Evolutionary conservation across 1,140 invertebrate species (phyloP), one percentile per base, ranked within the genome.

Genomic region (Cylas formicarius): DNA sequence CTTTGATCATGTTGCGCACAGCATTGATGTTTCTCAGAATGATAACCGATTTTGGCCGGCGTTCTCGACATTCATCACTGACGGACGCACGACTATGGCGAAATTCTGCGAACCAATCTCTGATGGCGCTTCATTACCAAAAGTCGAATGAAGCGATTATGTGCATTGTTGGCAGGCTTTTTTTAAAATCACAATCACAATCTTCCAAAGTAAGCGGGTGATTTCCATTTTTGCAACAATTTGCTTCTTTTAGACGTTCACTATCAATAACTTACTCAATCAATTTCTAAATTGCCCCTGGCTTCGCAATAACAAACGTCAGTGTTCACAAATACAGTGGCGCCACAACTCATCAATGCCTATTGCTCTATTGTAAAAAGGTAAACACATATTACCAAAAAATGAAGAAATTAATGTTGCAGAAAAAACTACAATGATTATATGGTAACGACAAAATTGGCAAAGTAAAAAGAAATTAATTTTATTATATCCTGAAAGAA

Each of bases 41-140:
- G 50, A 59, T 35, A 36, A 46, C 28, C 13, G 31, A 55, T 55
- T 55, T 59, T 50, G 53, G 41, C 41, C 42, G 44, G 48, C 50
- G 35, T 56, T 56, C 55, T 32, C 32, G 17, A 34, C 26, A 47
- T 53, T 56, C 38, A n/a, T 48, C 44, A 2, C 4, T 33, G 44
- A 47, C 4, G 10, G 44, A 47, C 11, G 7, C 14, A 42, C 22
- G 23, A 20, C 27, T 29, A 47, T 20, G 37, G 29, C 23, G 17
- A 28, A 49, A 49, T 46, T 49, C 20, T 22, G 18, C 22, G 36
- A 34, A 47, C 27, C 41, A 44, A 39, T 39, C 22, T 24, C 22
- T 9, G 23, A 42, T 40, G 2, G 37, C 10, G 21, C 37, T 40
- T 40, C 23, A 40, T 40, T 20, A 20, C 28, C 17, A 42, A 37